These are phyloP conservation scores for Scaptodrosophila lebanonensis DNA, from an alignment of 1,140 invertebrate genomes.

Conservation along the genomic window DNA sequence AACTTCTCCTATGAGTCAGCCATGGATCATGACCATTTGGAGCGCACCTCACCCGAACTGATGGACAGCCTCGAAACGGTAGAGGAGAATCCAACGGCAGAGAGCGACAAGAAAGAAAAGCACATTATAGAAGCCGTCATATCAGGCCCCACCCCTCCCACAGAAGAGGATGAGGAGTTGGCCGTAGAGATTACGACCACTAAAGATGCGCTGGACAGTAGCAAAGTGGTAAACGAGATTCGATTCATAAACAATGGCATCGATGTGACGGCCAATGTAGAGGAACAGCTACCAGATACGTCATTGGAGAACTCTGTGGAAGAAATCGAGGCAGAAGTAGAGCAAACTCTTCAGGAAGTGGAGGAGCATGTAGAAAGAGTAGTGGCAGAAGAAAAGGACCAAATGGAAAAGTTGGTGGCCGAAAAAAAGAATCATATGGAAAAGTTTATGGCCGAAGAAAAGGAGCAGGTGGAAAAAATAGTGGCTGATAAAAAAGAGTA, in stretches of 20 bases:
- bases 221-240: conserved; percentile 68
- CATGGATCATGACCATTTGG: conserved; percentile 60
- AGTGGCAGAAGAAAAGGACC: conserved; percentile 18
- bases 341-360: conserved; percentile 42
- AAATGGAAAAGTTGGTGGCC: conserved; percentile 39
- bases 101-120: conserved; percentile 21
- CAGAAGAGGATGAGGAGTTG: conserved; percentile 69
- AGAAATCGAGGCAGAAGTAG: conserved; percentile 52
- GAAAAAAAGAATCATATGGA: conserved; percentile 23
- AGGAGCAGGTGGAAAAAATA: conserved; percentile 45
- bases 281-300: conserved; percentile 56
- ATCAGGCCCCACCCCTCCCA: conserved; percentile 56
- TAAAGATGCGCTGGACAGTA: conserved; percentile 56
- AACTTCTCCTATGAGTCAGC: conserved; percentile 72
- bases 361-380: conserved; percentile 48
- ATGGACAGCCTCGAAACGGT: conserved; percentile 62
- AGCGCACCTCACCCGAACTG: conserved; percentile 57
- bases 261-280: conserved; percentile 69
- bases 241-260: conserved; percentile 75
- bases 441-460: too few relatives aligned
- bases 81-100: conserved; percentile 38
- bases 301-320: conserved; percentile 40
- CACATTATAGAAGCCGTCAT: conserved; percentile 9
- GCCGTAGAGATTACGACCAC: conserved; percentile 68
- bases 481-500: conserved; percentile 16